phyloP scores from a whole-genome alignment of 2,888 invertebrate species.

The Cylloceria caligata region DNA sequence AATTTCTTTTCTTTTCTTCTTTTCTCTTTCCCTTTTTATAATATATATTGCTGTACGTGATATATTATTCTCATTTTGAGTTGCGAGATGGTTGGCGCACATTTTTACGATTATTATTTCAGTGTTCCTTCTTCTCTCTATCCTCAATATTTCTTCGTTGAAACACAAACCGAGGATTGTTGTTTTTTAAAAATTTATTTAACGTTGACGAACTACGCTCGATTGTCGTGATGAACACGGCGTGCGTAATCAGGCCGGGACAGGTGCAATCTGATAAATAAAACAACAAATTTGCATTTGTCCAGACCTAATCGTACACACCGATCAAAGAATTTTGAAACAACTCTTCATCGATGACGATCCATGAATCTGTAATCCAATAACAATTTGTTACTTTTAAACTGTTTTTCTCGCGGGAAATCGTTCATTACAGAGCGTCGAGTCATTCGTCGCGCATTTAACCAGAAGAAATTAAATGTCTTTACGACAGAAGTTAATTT shows the following conservation, averaged over 20 bases:
- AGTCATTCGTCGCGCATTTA: neutral
- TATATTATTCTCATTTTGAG: neutral
- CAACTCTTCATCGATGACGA: neutral
- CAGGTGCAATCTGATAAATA: constrained; percentile 85
- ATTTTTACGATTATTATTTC: constrained; percentile 18
- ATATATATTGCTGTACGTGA: neutral
- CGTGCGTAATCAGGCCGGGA: constrained; percentile 85
- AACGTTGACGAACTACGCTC: neutral
- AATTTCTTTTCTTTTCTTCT: constrained; percentile 27
- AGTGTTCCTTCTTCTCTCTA: neutral
- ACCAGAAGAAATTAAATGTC: constrained; percentile 1
- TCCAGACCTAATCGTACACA: constrained; percentile 82
- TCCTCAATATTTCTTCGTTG: neutral
- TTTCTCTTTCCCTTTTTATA: constrained; percentile 24
- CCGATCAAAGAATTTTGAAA: constrained; percentile 21
- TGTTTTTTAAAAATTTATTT: neutral
- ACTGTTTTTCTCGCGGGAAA: neutral
- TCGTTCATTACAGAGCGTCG: too few species aligned
- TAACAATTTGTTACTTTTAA: neutral
- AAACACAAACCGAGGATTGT: neutral
- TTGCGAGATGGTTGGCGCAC: neutral
- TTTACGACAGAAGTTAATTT: constrained; percentile 27
- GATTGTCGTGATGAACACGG: constrained; percentile 67
- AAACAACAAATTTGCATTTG: constrained; percentile 84
- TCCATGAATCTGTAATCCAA: constrained; percentile 12